Evolutionary conservation across 2,888 invertebrate species (phyloP).

Genomic region (Nyleta sp.): DNA sequence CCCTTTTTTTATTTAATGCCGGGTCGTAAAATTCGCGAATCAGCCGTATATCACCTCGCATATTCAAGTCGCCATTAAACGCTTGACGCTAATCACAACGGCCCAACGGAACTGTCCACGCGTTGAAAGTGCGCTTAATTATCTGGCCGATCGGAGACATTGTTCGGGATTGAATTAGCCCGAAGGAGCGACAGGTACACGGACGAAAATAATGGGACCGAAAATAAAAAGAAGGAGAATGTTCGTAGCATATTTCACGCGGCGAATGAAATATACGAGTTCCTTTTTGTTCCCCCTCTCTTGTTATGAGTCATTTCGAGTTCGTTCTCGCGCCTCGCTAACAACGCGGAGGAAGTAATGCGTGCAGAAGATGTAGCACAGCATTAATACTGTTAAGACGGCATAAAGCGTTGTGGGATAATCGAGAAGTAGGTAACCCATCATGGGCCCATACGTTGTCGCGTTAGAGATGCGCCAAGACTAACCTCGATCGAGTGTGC

Average conservation of each 20-base stretch:
- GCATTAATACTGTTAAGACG: conserved; percentile 72
- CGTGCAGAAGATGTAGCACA: conserved; percentile 76
- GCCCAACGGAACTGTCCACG: conserved; percentile 20
- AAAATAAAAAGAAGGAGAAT: conserved; percentile 13
- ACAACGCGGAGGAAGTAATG: conserved; percentile 68
- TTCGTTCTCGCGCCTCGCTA: conserved; percentile 57
- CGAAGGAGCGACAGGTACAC: conserved; percentile 1
- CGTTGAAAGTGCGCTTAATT: conserved; percentile 33
- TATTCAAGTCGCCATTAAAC: conserved; percentile 35
- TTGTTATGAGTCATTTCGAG: conserved; percentile 47
- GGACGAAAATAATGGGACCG: conserved; percentile 15
- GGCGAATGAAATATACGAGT: conserved; percentile 30
- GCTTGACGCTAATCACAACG: conserved; percentile 34
- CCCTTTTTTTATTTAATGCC: conserved; percentile 17
- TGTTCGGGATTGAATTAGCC: conserved; percentile 15
- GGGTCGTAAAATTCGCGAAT: conserved; percentile 29
- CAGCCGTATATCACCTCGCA: conserved; percentile 38
- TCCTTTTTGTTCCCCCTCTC: conserved; percentile 21
- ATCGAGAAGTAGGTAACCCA: conserved; percentile 78
- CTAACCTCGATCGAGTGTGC: conserved; percentile 77
- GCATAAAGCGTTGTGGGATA: conserved; percentile 73
- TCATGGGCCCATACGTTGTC: conserved; percentile 69
- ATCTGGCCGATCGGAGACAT: conserved; percentile 32
- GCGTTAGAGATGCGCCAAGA: conserved; percentile 75
- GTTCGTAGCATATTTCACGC: conserved; percentile 9